Conservation (phyloP, 2,113 vertebrate species). For the Pterocles burchelli region DNA sequence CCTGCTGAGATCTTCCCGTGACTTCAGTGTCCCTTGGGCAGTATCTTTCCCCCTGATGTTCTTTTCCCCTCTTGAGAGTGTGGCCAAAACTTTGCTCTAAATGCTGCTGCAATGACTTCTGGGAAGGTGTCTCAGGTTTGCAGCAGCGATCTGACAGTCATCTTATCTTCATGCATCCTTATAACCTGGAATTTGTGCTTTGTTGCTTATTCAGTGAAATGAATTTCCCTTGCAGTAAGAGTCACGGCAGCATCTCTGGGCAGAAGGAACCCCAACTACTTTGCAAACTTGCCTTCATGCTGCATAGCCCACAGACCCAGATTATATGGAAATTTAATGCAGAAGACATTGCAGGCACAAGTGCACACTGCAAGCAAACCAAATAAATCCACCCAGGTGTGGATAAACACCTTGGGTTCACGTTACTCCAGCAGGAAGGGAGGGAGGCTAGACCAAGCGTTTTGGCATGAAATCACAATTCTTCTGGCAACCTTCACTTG, state of each 20-base stretch:
- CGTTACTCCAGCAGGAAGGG: not conserved
- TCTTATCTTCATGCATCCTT: not conserved
- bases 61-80: not conserved
- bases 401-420: not conserved
- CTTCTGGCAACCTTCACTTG: not conserved
- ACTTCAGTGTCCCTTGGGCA: not conserved
- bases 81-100: not conserved
- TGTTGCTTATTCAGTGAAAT: conserved; percentile 30
- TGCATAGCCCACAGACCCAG: not conserved
- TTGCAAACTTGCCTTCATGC: not conserved
- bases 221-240: not conserved
- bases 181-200: conserved; percentile 44
- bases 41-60: not conserved
- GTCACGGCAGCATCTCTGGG: not conserved
- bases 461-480: not conserved
- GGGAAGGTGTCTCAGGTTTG: not conserved
- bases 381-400: conserved; percentile 1
- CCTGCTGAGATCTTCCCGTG: not conserved
- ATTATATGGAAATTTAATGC: not conserved
- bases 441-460: not conserved
- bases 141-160: not conserved
- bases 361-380: not conserved
- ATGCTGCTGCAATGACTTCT: not conserved
- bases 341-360: not conserved
- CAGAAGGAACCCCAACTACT: not conserved